These are phyloP conservation scores for Slavum lentiscoides DNA, from an alignment of 2,888 invertebrate species.

Conservation along the genomic window DNA sequence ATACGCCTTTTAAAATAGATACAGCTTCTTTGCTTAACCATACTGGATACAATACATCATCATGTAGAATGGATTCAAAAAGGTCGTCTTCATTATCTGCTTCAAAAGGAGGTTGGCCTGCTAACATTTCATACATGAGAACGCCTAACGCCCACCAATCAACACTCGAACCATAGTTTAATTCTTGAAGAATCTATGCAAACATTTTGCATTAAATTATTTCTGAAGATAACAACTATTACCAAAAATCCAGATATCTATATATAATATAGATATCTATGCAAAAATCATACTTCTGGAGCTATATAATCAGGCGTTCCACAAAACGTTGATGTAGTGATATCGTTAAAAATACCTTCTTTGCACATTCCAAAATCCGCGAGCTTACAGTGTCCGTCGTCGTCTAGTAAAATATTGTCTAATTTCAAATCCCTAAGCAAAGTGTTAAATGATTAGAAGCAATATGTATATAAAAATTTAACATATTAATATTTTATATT, in stretches of 20 bases:
- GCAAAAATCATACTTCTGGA: constrained; percentile 77
- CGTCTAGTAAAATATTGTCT: constrained; percentile 96
- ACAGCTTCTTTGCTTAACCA: constrained; percentile 92
- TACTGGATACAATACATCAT: constrained; percentile 97
- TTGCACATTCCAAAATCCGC: constrained; percentile 99
- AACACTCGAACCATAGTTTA: constrained; percentile 86
- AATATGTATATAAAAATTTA: not conserved
- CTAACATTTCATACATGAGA: constrained; percentile 99
- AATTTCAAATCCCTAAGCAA: constrained; percentile 87
- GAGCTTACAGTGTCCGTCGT: constrained; percentile 90
- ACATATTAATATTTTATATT: too few species aligned
- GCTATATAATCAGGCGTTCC: constrained; percentile 99
- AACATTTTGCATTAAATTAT: constrained; percentile 3
- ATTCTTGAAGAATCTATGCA: constrained; percentile 80
- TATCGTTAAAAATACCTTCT: constrained; percentile 87
- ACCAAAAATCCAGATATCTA: too few species aligned
- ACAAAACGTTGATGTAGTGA: constrained; percentile 94
- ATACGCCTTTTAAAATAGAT: constrained; percentile 75
- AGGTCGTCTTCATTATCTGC: constrained; percentile 99
- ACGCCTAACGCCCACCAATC: constrained; percentile 99
- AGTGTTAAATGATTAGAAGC: constrained; percentile 9
- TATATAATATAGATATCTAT: too few species aligned
- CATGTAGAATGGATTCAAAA: constrained; percentile 96
- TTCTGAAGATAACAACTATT: not conserved
- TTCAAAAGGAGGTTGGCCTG: constrained; percentile 98